Evolutionary conservation across 1,140 invertebrate genomes (phyloP).

Genomic region (Doryteuthis pealeii): DNA sequence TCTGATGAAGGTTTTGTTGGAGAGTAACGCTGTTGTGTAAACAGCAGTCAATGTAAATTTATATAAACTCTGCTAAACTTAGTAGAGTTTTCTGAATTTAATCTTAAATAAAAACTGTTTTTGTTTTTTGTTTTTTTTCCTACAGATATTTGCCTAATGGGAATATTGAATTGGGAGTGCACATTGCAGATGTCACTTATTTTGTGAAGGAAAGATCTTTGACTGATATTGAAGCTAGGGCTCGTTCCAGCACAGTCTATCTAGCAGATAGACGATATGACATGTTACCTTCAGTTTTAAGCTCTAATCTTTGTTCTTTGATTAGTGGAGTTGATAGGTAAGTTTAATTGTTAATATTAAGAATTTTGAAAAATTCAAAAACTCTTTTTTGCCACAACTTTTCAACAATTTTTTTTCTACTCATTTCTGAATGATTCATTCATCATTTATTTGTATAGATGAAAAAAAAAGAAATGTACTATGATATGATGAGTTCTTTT

Average conservation of each 20-base stretch:
- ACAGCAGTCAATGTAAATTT: no score
- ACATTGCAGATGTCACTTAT: constrained; percentile 58
- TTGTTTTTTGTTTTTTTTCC: constrained; percentile 13
- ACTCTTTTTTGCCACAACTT: no score
- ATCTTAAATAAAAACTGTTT: background rate
- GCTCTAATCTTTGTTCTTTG: constrained; percentile 61
- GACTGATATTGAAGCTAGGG: constrained; percentile 51
- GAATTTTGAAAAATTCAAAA: constrained; percentile 7
- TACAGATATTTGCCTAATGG: constrained; percentile 40
- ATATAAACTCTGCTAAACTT: no score
- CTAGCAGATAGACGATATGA: constrained; percentile 58
- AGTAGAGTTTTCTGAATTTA: no score
- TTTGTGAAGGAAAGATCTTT: constrained; percentile 49
- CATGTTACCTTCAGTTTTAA: constrained; percentile 60
- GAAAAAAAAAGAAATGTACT: no score
- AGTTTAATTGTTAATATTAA: background rate
- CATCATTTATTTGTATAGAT: no score
- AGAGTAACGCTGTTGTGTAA: no score
- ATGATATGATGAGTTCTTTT: no score
- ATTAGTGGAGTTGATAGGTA: constrained; percentile 58
- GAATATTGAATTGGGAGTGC: constrained; percentile 49
- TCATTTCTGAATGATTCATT: no score
- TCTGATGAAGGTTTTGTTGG: no score
- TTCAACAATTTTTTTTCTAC: no score
- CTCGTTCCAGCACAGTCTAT: constrained; percentile 54